Evolutionary conservation across 2,888 invertebrate species (phyloP).

Genomic region (Stenolophus ochropezus): DNA sequence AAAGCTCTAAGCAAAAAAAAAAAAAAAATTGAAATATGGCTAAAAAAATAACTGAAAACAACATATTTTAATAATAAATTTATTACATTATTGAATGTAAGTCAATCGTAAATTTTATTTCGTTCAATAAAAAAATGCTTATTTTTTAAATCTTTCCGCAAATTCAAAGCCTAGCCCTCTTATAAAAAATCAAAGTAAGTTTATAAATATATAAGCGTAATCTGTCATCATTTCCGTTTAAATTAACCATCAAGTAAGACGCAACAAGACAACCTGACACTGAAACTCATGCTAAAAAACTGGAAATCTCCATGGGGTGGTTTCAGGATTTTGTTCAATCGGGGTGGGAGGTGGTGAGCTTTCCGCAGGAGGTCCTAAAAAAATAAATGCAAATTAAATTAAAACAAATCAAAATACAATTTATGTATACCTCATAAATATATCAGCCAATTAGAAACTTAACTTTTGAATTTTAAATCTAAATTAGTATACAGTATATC

Average conservation of each 20-base stretch:
- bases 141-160: background rate
- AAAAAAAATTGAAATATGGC: no score
- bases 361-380: constrained; percentile 50
- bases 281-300: constrained; percentile 43
- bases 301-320: constrained; percentile 63
- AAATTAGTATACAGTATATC: background rate
- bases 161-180: background rate
- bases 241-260: constrained; percentile 4
- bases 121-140: no score
- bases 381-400: constrained; percentile 46
- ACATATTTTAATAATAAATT: no score
- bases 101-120: no score
- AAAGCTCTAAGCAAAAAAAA: no score
- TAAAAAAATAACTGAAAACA: no score
- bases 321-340: constrained; percentile 62
- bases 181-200: background rate
- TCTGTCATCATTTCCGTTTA: constrained; percentile 40
- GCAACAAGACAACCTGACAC: constrained; percentile 17
- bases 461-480: background rate
- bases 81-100: no score
- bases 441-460: background rate
- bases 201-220: background rate
- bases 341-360: constrained; percentile 60
- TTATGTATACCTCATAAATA: background rate
- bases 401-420: constrained; percentile 29